Conservation (phyloP, 1,140 invertebrate species). For the Rhopalosiphum padi region DNA sequence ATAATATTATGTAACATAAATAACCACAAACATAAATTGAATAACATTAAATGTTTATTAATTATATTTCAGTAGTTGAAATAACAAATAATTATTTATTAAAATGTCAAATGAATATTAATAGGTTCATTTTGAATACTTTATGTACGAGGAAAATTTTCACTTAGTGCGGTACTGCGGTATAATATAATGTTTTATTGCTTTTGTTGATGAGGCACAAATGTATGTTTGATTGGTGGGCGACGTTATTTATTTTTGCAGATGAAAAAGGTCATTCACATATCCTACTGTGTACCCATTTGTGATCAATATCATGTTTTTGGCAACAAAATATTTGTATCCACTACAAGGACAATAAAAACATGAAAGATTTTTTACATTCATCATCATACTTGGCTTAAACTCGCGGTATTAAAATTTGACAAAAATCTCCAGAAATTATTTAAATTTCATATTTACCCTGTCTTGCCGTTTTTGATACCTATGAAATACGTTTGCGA, state of each 20-base stretch:
- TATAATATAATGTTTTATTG: neutral
- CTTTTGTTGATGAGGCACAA: constrained; percentile 21
- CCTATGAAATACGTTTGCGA: neutral
- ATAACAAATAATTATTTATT: constrained; percentile 9
- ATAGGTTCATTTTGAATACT: neutral
- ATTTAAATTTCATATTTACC: neutral
- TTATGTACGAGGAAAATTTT: neutral
- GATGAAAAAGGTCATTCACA: constrained; percentile 18
- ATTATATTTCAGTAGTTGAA: neutral
- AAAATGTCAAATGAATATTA: constrained; percentile 18
- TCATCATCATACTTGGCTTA: neutral
- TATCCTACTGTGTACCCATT: neutral
- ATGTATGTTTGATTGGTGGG: neutral
- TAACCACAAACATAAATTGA: neutral
- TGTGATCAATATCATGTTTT: constrained; percentile 11
- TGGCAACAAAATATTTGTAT: neutral
- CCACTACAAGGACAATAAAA: neutral
- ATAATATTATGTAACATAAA: neutral
- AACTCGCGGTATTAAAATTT: neutral
- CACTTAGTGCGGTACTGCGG: neutral
- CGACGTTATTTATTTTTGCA: constrained; percentile 15
- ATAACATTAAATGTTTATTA: neutral
- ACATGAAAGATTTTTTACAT: neutral
- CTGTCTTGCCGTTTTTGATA: neutral
- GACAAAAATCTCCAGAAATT: neutral